Evolutionary conservation across 2,113 vertebrate genomes (phyloP), one percentile per base, ranked within the genome.

Genomic region (Phyllostomus discolor): DNA sequence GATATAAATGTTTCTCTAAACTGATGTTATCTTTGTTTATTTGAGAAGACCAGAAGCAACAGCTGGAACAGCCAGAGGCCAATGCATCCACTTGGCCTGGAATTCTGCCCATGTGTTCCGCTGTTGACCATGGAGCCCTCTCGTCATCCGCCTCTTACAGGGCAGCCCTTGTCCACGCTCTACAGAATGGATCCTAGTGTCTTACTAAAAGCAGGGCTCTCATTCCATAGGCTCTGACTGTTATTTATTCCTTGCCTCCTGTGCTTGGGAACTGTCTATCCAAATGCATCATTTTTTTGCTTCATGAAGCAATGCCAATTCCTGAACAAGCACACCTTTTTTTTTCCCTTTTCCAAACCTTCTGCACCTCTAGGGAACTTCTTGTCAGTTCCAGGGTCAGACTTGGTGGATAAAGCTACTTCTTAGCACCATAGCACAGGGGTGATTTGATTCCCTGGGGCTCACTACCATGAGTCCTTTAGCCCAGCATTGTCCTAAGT

Each of bases 51-150:
- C 92, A 91, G 93, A 97, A 97, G 59, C 19, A 78, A 95, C 96
- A 97, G 96, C 97, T 97, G 97, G 87, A 84, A 80, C n/a, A 67
- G 35, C 57, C 83, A 93, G 46, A 80, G 76, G 91, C 95, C 95
- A 97, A 90, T 38, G 69, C 28, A 52, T 72, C 66, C 85, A 95
- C 94, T 94, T 96, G 92, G 86, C 78, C 82, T 96, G 96, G 96
- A 95, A 57, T 28, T 73, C 33, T 70, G 72, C 88, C 94, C 86
- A 57, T 11, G 22, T 83, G 57, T 52, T 66, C 75, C 10, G 1
- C 62, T 84, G 41, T n/a, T 80, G 91, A 96, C 91, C 67, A 24
- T 7, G 50, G 72, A 78, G 24, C 48, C 43, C 43, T 73, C 33
- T 35, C 43, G 48, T 76, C 81, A 92, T 76, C 72, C 92, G 92